Evolutionary conservation across 2,113 vertebrate genomes (phyloP).

Genomic region (Falco punctatus): DNA sequence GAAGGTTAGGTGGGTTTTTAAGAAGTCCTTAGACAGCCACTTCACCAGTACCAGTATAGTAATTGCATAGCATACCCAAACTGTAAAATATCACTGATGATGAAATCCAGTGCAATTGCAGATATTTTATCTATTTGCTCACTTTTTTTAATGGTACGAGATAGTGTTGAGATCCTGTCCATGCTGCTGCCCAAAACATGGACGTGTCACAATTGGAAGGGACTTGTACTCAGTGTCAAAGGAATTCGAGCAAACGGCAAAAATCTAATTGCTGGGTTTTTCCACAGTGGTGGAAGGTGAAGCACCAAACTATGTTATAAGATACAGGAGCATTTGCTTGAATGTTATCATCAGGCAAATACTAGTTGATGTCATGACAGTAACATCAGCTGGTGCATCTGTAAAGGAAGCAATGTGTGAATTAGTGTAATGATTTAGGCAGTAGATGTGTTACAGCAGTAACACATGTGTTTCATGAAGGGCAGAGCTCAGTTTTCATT

Average conservation of each 20-base stretch:
- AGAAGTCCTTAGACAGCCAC: background rate
- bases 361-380: background rate
- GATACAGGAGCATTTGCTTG: background rate
- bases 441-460: background rate
- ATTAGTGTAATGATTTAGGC: background rate
- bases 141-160: background rate
- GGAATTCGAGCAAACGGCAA: background rate
- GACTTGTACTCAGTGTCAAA: background rate
- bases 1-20: background rate
- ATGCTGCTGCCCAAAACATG: rapidly evolving
- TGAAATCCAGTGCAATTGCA: background rate
- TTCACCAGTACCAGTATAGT: background rate
- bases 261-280: background rate
- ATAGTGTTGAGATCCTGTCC: background rate
- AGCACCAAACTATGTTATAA: background rate
- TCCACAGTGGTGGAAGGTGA: background rate
- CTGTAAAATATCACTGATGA: background rate
- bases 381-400: background rate
- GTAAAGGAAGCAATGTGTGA: background rate
- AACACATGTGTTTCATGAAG: background rate
- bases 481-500: background rate
- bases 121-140: background rate
- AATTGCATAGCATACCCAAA: background rate
- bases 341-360: background rate
- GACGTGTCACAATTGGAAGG: background rate